Percentiles rank a stretch among this genome's conserved stretches.
Evolutionary conservation across 2,888 invertebrate species (phyloP).

Genomic region (Germaria angustata): DNA sequence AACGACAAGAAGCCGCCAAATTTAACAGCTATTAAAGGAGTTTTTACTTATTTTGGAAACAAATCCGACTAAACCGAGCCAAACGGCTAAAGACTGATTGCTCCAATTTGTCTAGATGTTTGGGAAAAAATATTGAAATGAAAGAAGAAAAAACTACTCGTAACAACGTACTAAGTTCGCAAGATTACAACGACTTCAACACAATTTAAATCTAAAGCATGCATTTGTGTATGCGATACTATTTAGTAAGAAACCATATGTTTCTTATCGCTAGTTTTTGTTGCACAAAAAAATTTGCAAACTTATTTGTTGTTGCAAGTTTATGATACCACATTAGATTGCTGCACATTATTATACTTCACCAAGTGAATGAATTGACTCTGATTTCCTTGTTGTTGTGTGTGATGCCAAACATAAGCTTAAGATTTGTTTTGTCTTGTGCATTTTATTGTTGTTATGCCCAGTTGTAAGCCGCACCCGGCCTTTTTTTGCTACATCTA

Average conservation of each 20-base stretch:
- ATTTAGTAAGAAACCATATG: conserved; percentile 41
- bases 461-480: conserved; percentile 62
- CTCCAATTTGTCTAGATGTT: conserved; percentile 74
- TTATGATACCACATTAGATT: conserved; percentile 62
- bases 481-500: conserved; percentile 18
- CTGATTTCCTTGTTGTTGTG: conserved; percentile 65
- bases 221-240: conserved; percentile 14
- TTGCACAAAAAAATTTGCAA: not conserved
- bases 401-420: conserved; percentile 64
- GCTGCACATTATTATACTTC: conserved; percentile 20
- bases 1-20: conserved; percentile 67
- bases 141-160: conserved; percentile 4
- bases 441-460: conserved; percentile 34
- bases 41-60: conserved; percentile 44
- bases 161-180: conserved; percentile 22
- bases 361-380: conserved; percentile 44
- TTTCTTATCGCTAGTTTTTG: conserved; percentile 56
- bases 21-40: conserved; percentile 66
- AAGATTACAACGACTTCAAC: conserved; percentile 50
- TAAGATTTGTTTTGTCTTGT: conserved; percentile 40
- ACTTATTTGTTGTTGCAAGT: conserved; percentile 35
- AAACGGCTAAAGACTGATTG: conserved; percentile 71
- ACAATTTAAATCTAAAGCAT: conserved; percentile 44
- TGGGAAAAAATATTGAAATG: conserved; percentile 33
- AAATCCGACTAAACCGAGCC: conserved; percentile 23